Conservation (phyloP, 2,888 invertebrate genomes). For the Stenichneumon culpator region DNA sequence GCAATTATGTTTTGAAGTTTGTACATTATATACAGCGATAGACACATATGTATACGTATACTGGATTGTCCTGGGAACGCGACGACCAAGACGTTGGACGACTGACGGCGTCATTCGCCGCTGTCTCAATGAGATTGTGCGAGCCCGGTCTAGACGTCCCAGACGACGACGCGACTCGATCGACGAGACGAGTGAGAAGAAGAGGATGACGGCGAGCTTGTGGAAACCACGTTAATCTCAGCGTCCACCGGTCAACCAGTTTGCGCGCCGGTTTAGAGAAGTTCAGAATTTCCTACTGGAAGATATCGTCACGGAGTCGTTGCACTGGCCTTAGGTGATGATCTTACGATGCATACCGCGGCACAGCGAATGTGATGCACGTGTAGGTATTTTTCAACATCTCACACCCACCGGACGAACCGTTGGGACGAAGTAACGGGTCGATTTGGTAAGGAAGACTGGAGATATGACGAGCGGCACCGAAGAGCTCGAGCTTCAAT, state of each 20-base stretch:
- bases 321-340: background rate
- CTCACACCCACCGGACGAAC: background rate
- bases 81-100: conserved; percentile 38
- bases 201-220: conserved; percentile 23
- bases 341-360: background rate
- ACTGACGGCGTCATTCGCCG: conserved; percentile 38
- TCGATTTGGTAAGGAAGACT: no score
- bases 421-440: background rate
- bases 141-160: conserved; percentile 50
- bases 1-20: conserved; percentile 63
- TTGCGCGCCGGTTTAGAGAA: conserved; percentile 49
- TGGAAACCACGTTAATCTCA: conserved; percentile 8
- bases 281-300: conserved; percentile 38
- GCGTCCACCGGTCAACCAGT: conserved; percentile 52
- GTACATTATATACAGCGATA: conserved; percentile 17
- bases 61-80: conserved; percentile 62
- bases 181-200: conserved; percentile 9
- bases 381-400: background rate
- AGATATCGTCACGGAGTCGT: background rate
- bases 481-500: no score
- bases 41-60: conserved; percentile 7
- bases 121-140: conserved; percentile 45
- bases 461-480: no score
- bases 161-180: conserved; percentile 34
- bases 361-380: background rate